A percentile compares a stretch with the other conserved stretches of the same genome.
Conservation (phyloP, 2,888 invertebrate genomes). For the Pandemis corylana region DNA sequence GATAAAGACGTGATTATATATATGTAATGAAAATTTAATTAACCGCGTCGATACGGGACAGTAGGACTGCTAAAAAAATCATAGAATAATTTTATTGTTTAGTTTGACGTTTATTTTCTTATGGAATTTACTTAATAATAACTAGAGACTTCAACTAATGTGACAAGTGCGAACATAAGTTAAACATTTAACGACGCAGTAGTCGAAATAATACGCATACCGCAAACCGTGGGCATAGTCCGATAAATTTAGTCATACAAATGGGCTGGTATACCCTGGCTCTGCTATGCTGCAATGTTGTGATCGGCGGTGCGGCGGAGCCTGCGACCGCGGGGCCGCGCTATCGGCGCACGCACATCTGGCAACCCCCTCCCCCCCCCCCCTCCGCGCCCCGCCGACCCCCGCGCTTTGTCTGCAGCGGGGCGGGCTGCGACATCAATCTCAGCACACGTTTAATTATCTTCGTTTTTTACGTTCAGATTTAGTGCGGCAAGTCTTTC, state of each 20-base stretch:
- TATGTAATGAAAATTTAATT: background rate
- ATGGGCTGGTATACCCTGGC: too few relatives aligned
- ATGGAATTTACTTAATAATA: background rate
- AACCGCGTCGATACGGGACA: slow-evolving; percentile 1
- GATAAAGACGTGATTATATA: too few relatives aligned
- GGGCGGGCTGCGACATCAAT: background rate
- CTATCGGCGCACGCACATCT: background rate
- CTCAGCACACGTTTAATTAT: background rate
- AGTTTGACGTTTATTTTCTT: slow-evolving; percentile 27
- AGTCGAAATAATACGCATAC: too few relatives aligned
- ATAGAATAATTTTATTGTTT: slow-evolving; percentile 12
- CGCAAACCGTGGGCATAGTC: too few relatives aligned
- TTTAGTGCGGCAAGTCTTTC: slow-evolving; percentile 5
- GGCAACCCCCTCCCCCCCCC: background rate
- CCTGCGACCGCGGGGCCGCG: background rate
- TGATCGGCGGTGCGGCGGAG: background rate
- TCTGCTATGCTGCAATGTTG: background rate
- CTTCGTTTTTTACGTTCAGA: slow-evolving; percentile 3
- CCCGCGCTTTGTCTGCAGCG: background rate
- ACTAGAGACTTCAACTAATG: background rate
- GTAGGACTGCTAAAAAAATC: slow-evolving; percentile 2
- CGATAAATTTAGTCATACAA: too few relatives aligned
- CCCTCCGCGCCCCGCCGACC: too few relatives aligned
- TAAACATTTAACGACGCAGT: too few relatives aligned
- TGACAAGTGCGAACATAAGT: background rate